Conservation (phyloP, 1,140 invertebrate genomes). For the Drosophila funebris region DNA sequence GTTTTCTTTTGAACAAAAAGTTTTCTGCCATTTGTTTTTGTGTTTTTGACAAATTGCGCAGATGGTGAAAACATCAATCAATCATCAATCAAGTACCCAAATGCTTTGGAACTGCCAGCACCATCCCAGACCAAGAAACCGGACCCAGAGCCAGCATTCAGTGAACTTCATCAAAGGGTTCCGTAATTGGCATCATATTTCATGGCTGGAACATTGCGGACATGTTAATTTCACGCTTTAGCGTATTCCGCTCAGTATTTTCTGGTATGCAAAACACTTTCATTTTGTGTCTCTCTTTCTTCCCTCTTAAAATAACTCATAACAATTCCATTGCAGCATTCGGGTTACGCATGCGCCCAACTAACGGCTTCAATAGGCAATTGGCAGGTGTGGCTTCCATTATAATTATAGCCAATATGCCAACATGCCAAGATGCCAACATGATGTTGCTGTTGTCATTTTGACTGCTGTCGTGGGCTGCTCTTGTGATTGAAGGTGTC, state of each 20-base stretch:
- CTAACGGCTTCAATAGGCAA: neutral
- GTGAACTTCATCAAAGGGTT: constrained; percentile 51
- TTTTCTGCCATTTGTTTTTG: constrained; percentile 51
- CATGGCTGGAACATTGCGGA: constrained; percentile 32
- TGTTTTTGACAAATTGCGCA: constrained; percentile 47
- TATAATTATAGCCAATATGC: constrained; percentile 57
- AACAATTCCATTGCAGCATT: constrained; percentile 17
- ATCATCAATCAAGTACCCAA: constrained; percentile 67
- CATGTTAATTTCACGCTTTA: constrained; percentile 73
- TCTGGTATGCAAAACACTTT: constrained; percentile 67
- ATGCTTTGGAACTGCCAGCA: constrained; percentile 30
- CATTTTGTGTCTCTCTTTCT: constrained; percentile 33
- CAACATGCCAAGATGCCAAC: constrained; percentile 49
- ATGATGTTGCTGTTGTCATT: constrained; percentile 23
- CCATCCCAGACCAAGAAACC: constrained; percentile 5
- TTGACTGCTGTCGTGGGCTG: constrained; percentile 17
- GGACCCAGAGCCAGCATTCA: constrained; percentile 28
- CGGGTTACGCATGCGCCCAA: constrained; percentile 58
- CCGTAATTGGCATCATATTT: constrained; percentile 34
- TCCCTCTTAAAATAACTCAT: neutral
- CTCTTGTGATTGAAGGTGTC: constrained; percentile 45
- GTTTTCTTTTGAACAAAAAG: constrained; percentile 44
- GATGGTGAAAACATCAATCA: constrained; percentile 77
- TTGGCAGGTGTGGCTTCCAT: constrained; percentile 34
- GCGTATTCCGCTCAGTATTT: constrained; percentile 51